Conservation (phyloP, 2,797 vertebrate genomes). For the Pangasius sanitwongsei region DNA sequence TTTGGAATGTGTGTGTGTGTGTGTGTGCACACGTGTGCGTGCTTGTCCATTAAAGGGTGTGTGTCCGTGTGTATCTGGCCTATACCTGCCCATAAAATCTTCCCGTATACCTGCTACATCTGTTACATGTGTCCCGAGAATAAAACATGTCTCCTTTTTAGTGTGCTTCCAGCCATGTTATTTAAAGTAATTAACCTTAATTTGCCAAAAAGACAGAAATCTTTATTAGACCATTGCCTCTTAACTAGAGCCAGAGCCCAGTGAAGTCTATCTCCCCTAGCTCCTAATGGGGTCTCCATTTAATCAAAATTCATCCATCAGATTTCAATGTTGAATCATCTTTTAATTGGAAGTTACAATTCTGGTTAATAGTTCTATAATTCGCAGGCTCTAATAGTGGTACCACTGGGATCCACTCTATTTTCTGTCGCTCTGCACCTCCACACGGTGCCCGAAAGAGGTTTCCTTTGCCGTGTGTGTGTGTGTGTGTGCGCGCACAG, state of each 20-base stretch:
- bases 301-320: constrained; percentile 99
- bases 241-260: constrained; percentile 87
- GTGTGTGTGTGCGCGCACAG: constrained; percentile 9
- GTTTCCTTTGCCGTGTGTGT: constrained; percentile 18
- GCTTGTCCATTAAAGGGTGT: constrained; percentile 53
- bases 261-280: constrained; percentile 88
- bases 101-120: constrained; percentile 77
- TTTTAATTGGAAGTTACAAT: constrained; percentile 99
- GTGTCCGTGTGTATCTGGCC: constrained; percentile 43
- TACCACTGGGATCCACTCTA: constrained; percentile 96
- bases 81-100: constrained; percentile 62
- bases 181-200: constrained; percentile 99
- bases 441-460: constrained; percentile 56
- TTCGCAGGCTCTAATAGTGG: constrained; percentile 94
- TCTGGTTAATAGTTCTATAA: constrained; percentile 99
- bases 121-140: constrained; percentile 84
- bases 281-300: constrained; percentile 96
- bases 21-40: not conserved
- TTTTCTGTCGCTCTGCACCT: constrained; percentile 82
- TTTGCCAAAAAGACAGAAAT: constrained; percentile 89
- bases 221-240: constrained; percentile 93
- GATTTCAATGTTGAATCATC: constrained; percentile 99
- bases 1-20: constrained; percentile 29
- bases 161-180: constrained; percentile 88
- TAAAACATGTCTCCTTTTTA: constrained; percentile 80